Percentiles rank a stretch among this genome's conserved stretches.
Evolutionary conservation across 2,797 vertebrate genomes (phyloP).

Genomic region (Varecia variegata): DNA sequence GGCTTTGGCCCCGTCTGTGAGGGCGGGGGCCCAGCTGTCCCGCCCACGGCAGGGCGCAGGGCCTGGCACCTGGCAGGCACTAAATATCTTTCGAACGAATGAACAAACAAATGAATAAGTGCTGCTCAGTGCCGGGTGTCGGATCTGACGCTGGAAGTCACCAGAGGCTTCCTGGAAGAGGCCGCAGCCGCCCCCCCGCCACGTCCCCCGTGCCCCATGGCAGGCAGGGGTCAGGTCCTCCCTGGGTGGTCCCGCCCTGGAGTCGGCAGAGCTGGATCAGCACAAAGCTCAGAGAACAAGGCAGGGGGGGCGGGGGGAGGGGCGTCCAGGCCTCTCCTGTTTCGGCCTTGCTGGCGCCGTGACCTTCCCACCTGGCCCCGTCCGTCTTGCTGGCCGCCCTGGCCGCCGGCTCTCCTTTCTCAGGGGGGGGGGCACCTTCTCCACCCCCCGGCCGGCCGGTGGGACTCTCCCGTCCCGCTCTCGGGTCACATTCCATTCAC

Average conservation of each 20-base stretch:
- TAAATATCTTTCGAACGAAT: neutral
- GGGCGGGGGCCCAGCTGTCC: neutral
- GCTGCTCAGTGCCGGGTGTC: neutral
- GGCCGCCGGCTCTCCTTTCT: neutral
- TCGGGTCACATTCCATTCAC: constrained; percentile 75
- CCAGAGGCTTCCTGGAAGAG: neutral
- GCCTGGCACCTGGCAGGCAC: neutral
- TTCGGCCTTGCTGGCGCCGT: constrained; percentile 4
- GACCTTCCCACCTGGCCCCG: constrained; percentile 79
- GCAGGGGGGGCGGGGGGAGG: neutral
- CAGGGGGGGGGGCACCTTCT: constrained; percentile 19
- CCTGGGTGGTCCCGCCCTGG: constrained; percentile 35
- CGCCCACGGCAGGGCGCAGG: accelerated
- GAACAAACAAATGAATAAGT: neutral
- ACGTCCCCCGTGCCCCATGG: neutral
- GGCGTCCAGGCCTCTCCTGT: neutral
- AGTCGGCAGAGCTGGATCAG: neutral
- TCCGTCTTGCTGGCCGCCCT: constrained; percentile 19
- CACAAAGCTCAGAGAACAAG: neutral
- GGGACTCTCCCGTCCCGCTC: neutral
- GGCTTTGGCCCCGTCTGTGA: too few species aligned
- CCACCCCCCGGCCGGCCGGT: constrained; percentile 73
- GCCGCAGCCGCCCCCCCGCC: neutral
- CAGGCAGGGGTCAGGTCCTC: neutral
- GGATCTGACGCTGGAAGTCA: neutral